Evolutionary conservation across 2,113 vertebrate genomes (phyloP), one percentile per base, ranked within the genome.

Genomic region (Pristiophorus japonicus): DNA sequence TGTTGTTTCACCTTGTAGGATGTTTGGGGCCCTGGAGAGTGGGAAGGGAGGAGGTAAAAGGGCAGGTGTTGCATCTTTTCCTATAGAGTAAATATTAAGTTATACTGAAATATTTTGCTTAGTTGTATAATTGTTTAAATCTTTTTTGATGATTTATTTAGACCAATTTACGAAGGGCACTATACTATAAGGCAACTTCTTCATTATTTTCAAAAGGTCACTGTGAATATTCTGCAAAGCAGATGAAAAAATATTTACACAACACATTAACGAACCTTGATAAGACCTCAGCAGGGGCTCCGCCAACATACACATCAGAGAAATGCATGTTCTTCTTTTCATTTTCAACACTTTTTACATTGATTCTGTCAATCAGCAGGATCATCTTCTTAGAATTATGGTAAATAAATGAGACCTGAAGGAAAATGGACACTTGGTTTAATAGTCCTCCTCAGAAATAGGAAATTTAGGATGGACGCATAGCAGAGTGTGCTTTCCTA

Each of bases 351-450:
- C 98, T 99, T 96, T 98, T 99, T 88, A 99, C 97, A 70, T 98
- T 98, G 95, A 97, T 97, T 96, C 98, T 99, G 97, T 99, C 99
- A 95, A 99, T 98, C 90, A 99, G 97, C 94, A 99, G 97, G 96
- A 99, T 99, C 95, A 99, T 98, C 97, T 99, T 99, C 98, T 99
- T 99, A 55, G 98, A 98, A 96, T 99, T 98, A 97, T 99, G 99
- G 96, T 99, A 99, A 96, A 99, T 99, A 93, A 99, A 98, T 95
- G 99, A 99, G 96, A 99, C 98, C 99, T 99, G 96, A 92, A 92
- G 97, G 96, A 78, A 95, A 96, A 96, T 22, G n/a, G 0, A 55
- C 0, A 30, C 22, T 0, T 95, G n/a, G n/a, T 1, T 96, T 18
- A 30, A 85, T 12, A 63, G 27, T 47, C 30, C 14, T 63, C 30